phyloP scores from a whole-genome alignment of 2,113 vertebrate genomes.

The Eudyptes chrysolophus region DNA sequence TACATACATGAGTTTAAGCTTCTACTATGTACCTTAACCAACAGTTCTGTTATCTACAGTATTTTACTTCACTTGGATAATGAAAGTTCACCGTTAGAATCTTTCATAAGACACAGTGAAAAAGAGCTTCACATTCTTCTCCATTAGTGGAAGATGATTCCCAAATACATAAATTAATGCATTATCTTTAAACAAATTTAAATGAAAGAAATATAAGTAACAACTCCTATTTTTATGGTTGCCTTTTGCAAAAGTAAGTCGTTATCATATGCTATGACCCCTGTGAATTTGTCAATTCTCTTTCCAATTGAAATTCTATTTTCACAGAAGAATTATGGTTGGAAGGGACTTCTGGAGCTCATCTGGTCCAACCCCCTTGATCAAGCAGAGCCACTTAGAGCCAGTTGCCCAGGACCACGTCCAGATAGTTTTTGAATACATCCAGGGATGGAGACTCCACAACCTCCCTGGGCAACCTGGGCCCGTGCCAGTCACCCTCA shows the following conservation, averaged over 20 bases:
- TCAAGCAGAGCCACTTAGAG: not conserved
- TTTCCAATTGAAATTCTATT: not conserved
- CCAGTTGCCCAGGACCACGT: not conserved
- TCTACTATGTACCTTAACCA: not conserved
- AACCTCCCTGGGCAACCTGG: not conserved
- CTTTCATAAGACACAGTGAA: not conserved
- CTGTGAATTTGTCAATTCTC: not conserved
- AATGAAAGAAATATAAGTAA: not conserved
- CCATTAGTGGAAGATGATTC: not conserved
- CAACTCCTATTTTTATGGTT: not conserved
- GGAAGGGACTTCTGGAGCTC: not conserved
- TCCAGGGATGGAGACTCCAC: not conserved
- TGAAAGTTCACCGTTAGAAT: not conserved
- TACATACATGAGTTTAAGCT: not conserved
- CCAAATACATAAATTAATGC: not conserved
- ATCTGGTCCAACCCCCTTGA: not conserved
- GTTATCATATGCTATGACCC: not conserved
- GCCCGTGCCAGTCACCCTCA: not conserved
- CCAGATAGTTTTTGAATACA: not conserved
- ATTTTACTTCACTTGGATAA: not conserved
- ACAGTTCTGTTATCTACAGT: not conserved
- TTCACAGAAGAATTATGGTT: not conserved
- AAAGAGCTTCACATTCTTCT: not conserved
- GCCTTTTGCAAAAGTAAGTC: not conserved
- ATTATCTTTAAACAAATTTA: not conserved